A percentile compares a stretch with the other conserved stretches of the same genome.
Evolutionary conservation across 2,113 vertebrate genomes (phyloP).

Genomic region (Rynchops niger): DNA sequence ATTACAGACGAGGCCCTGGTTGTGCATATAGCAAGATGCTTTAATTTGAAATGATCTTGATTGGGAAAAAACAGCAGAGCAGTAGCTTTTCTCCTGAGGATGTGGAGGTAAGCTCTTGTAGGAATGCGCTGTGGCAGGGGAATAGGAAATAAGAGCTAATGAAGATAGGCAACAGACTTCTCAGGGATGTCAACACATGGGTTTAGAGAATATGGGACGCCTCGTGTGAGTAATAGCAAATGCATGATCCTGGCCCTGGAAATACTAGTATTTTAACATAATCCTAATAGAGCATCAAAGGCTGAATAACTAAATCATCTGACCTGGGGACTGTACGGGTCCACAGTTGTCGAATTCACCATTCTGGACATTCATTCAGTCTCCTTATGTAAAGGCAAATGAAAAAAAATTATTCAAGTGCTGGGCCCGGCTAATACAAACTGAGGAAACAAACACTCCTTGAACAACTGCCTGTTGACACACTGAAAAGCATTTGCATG

Average conservation of each 20-base stretch:
- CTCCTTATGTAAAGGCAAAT: neutral
- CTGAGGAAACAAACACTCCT: neutral
- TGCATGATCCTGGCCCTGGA: neutral
- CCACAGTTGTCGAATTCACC: neutral
- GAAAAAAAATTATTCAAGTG: neutral
- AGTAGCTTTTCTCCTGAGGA: neutral
- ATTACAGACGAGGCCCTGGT: neutral
- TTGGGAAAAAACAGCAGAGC: neutral
- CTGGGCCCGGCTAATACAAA: neutral
- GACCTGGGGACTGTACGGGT: neutral
- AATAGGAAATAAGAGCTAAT: neutral
- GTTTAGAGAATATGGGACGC: neutral
- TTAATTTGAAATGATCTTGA: neutral
- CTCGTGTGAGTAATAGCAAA: neutral
- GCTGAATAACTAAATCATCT: neutral
- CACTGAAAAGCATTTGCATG: neutral
- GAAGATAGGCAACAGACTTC: neutral
- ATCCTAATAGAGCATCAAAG: neutral
- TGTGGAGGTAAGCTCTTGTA: neutral
- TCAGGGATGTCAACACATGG: fast-evolving
- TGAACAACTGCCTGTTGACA: slow-evolving; percentile 28
- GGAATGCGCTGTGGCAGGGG: neutral
- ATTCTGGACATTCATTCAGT: neutral
- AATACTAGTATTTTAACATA: neutral
- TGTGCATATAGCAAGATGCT: neutral